phyloP scores from a whole-genome alignment of 2,113 vertebrate genomes.

The Neogobius melanostomus region DNA sequence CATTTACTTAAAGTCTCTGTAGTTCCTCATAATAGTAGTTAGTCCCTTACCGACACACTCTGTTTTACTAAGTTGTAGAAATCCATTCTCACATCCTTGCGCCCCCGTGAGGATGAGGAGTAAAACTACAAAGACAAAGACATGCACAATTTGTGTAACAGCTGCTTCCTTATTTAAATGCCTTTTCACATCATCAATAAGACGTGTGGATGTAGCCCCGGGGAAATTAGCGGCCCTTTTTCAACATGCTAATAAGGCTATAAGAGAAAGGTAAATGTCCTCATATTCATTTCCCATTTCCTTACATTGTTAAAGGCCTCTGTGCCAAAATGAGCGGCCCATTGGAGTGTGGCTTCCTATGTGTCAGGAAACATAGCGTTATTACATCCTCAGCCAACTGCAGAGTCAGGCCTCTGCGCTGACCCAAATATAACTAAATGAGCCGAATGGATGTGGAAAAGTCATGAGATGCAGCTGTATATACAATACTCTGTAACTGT shows the following conservation, averaged over 20 bases:
- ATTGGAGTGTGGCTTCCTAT: conserved; percentile 31
- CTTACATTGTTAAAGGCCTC: conserved; percentile 48
- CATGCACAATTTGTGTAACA: not conserved
- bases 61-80: rapidly evolving
- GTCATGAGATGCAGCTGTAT: not conserved
- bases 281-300: conserved; percentile 38
- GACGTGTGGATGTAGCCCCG: not conserved
- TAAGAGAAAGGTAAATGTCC: conserved; percentile 4
- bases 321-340: conserved; percentile 20
- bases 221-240: not conserved
- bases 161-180: not conserved
- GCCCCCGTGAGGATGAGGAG: not conserved
- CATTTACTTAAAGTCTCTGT: not conserved
- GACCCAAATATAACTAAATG: conserved; percentile 22
- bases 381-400: conserved; percentile 12
- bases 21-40: not conserved
- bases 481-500: too few relatives aligned
- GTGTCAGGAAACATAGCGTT: conserved; percentile 36
- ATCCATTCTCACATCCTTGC: rapidly evolving
- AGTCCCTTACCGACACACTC: conserved; percentile 48
- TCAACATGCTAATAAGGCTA: not conserved
- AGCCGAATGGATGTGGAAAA: conserved; percentile 9
- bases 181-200: not conserved
- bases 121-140: conserved; percentile 45
- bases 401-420: conserved; percentile 14